These are phyloP conservation scores for Sebastes hubbsi DNA, from an alignment of 2,797 vertebrate genomes.

Conservation along the genomic window DNA sequence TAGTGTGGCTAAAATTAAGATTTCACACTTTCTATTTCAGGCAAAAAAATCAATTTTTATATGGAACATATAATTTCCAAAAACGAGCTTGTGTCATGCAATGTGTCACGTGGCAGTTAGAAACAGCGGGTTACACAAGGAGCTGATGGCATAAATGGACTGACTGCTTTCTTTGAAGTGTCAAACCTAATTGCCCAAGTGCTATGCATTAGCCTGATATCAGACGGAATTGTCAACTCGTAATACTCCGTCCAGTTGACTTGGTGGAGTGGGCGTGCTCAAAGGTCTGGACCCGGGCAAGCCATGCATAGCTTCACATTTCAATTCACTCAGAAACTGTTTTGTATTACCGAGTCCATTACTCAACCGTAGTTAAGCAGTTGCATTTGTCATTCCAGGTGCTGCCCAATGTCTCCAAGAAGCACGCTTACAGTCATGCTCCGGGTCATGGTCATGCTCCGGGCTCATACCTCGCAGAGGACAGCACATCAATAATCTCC, in stretches of 20 bases:
- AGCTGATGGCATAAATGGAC: background rate
- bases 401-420: background rate
- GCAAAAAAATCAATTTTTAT: accelerated
- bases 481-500: slow-evolving; percentile 13
- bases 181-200: background rate
- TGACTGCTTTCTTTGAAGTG: background rate
- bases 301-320: background rate
- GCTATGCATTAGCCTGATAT: background rate
- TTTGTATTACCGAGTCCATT: background rate
- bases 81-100: background rate
- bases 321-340: background rate
- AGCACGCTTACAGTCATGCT: slow-evolving; percentile 7
- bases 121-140: background rate
- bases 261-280: background rate
- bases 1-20: too few species aligned
- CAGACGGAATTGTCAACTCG: background rate
- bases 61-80: background rate
- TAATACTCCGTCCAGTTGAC: background rate
- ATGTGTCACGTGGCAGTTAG: background rate
- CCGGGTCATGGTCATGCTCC: slow-evolving; percentile 10
- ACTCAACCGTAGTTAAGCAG: slow-evolving; percentile 1
- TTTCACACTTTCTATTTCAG: background rate
- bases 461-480: slow-evolving; percentile 1
- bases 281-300: background rate
- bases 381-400: background rate